phyloP scores from a whole-genome alignment of 1,140 invertebrate species.

The Calephelis nemesis region DNA sequence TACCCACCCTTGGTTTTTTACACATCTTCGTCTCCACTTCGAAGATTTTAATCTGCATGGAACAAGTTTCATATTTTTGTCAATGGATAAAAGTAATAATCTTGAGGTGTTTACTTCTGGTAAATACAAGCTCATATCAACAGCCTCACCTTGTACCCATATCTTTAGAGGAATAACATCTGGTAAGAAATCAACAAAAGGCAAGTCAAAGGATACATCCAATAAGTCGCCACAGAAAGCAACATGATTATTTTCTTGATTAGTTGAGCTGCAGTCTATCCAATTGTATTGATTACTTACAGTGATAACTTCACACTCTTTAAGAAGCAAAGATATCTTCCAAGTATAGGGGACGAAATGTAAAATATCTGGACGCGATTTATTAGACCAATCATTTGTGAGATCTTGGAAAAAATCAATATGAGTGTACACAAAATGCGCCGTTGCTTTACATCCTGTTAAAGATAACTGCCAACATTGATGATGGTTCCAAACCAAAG shows the following conservation, averaged over 20 bases:
- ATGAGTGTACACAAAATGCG: slow-evolving; percentile 94
- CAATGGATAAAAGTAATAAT: slow-evolving; percentile 89
- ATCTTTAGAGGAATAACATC: slow-evolving; percentile 92
- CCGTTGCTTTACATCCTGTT: slow-evolving; percentile 95
- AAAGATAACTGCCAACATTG: slow-evolving; percentile 95
- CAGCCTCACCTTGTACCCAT: slow-evolving; percentile 96
- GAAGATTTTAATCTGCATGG: slow-evolving; percentile 76
- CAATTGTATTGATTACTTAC: slow-evolving; percentile 98
- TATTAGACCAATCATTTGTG: slow-evolving; percentile 97
- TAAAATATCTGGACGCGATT: slow-evolving; percentile 93
- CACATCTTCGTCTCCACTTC: slow-evolving; percentile 94
- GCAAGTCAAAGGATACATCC: slow-evolving; percentile 94
- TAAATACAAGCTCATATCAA: slow-evolving; percentile 93
- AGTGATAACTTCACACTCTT: slow-evolving; percentile 97
- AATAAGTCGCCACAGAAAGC: slow-evolving; percentile 96
- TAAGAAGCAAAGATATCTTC: slow-evolving; percentile 93
- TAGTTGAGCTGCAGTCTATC: slow-evolving; percentile 97
- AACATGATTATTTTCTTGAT: slow-evolving; percentile 96
- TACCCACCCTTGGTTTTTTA: slow-evolving; percentile 91
- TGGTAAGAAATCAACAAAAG: slow-evolving; percentile 95
- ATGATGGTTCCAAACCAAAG: slow-evolving; percentile 95
- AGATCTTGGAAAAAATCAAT: slow-evolving; percentile 98
- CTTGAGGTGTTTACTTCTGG: slow-evolving; percentile 95
- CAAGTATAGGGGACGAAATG: slow-evolving; percentile 98
- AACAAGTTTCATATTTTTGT: slow-evolving; percentile 93